These are phyloP conservation scores for Motacilla alba DNA, from an alignment of 2,113 vertebrate genomes.

Conservation along the genomic window DNA sequence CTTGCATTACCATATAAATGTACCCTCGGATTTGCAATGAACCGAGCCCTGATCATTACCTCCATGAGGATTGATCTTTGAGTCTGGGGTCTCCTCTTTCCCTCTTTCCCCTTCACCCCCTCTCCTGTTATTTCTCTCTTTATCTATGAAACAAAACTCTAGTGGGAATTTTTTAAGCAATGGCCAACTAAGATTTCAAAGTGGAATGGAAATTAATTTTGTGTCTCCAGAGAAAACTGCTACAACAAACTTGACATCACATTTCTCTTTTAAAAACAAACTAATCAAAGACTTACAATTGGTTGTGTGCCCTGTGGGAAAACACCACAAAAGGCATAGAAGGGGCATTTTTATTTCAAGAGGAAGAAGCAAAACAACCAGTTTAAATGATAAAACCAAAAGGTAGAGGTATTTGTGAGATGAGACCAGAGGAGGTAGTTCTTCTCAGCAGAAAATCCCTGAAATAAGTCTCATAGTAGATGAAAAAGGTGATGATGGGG, in stretches of 20 bases:
- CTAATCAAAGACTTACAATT: background rate
- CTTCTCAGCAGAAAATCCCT: background rate
- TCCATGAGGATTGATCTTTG: no score
- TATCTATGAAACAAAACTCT: background rate
- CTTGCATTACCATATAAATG: no score
- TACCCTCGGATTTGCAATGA: no score
- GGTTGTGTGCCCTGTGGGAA: background rate
- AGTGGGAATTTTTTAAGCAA: background rate
- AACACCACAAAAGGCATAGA: background rate
- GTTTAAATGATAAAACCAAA: background rate
- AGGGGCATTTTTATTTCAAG: background rate
- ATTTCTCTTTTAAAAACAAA: background rate
- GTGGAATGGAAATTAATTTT: background rate
- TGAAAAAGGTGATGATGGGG: background rate
- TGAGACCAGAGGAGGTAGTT: background rate
- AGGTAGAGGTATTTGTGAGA: background rate
- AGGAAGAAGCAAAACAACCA: background rate
- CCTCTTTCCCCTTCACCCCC: no score
- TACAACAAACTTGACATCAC: background rate
- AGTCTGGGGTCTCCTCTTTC: no score
- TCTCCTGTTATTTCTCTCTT: no score
- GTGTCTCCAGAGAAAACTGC: background rate
- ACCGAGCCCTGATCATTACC: no score
- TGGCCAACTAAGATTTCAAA: background rate
- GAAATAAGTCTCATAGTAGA: background rate